Conservation (phyloP, 2,888 invertebrate genomes). For the Sympetrum striolatum region DNA sequence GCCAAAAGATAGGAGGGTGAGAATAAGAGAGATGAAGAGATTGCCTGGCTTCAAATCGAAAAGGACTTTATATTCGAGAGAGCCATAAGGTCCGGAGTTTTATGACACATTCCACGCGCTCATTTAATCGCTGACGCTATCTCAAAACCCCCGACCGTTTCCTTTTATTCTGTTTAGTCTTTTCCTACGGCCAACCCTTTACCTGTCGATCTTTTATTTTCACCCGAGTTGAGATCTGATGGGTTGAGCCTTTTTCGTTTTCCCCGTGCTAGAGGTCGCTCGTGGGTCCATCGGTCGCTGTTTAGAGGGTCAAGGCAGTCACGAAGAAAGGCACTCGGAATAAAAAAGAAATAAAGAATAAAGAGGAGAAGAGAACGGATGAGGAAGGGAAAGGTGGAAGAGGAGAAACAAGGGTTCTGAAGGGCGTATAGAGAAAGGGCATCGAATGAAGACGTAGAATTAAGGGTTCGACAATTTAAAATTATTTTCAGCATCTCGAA, state of each 20-base stretch:
- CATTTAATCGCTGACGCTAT: not conserved
- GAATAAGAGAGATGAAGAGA: not conserved
- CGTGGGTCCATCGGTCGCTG: not conserved
- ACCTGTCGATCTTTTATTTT: not conserved
- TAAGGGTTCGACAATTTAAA: too few species aligned
- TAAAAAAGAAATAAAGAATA: too few species aligned
- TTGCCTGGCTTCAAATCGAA: not conserved
- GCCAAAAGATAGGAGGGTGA: not conserved
- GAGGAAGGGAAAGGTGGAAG: not conserved
- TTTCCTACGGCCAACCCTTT: not conserved
- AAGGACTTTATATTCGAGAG: not conserved
- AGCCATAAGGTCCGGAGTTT: not conserved
- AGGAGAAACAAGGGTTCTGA: not conserved
- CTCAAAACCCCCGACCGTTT: not conserved
- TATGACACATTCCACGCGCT: not conserved
- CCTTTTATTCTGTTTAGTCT: not conserved
- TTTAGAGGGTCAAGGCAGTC: not conserved
- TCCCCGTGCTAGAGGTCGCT: not conserved
- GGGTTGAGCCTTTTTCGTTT: not conserved
- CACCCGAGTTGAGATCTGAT: not conserved
- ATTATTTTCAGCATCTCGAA: too few species aligned
- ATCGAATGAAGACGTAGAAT: too few species aligned
- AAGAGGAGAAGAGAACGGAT: not conserved
- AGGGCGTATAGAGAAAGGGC: not conserved
- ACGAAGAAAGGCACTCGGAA: not conserved